Evolutionary conservation across 2,888 invertebrate genomes (phyloP), one percentile per base, ranked within the genome.

Genomic region (Tanypteryx hageni): DNA sequence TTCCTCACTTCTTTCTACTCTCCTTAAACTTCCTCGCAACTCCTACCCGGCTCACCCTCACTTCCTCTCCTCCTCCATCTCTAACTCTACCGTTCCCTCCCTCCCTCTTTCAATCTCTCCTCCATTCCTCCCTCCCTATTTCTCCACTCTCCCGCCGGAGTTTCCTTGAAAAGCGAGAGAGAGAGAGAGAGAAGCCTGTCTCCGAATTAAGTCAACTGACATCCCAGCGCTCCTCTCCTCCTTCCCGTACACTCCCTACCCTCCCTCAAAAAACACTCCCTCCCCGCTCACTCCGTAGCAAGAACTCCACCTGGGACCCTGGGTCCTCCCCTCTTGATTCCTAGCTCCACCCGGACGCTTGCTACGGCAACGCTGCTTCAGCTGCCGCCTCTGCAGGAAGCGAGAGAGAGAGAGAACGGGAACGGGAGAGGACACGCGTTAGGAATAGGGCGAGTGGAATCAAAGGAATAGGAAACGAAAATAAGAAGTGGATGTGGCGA

Each of bases 151-250:
- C 22, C 22, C 76, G 76, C 22, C 22, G 76, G 76, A 76, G 27
- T 76, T 76, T 27, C 76, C 27, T 76, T 68, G 13, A 22, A 64
- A 64, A 64, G n/a, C n/a, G n/a, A n/a, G 76, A 13, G 76, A 76
- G 22, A 13, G 14, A 27, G 76, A 14, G 27, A 13, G 13, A 11
- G 68, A n/a, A 22, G 68, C 68, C 5, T 68, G 68, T 27, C 76
- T 27, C 76, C 76, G 76, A 76, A 76, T 76, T 76, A 76, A 76
- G 76, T 76, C 76, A 76, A 76, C 76, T 76, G 76, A 76, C 22
- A 27, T 76, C 76, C 76, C 76, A 11, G 9, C 76, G 8, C 11
- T 22, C 13, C 18, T 13, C 27, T 14, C 13, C 22, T 27, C 22
- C 22, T 27, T 13, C 76, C 76, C 76, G 68, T 18, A 27, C 76